These are phyloP conservation scores for Chrysina gloriosa DNA, from an alignment of 2,888 invertebrate genomes.

Conservation along the genomic window DNA sequence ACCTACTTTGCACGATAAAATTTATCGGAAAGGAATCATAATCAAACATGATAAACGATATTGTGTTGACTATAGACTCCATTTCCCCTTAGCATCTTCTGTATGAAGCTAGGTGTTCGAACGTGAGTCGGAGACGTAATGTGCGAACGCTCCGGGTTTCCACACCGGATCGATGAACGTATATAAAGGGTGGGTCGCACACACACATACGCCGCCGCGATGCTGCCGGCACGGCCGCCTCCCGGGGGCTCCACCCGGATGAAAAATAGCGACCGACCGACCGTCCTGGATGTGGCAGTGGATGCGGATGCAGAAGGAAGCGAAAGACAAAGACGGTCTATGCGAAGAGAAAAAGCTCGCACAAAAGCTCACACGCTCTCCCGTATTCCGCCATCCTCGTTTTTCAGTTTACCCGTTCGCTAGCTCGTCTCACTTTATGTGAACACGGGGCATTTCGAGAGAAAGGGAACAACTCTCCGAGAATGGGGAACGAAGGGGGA, in stretches of 20 bases:
- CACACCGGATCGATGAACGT: slow-evolving; percentile 36
- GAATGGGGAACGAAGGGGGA: slow-evolving; percentile 45
- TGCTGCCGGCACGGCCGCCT: slow-evolving; percentile 38
- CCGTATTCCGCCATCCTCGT: slow-evolving; percentile 51
- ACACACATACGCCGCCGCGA: slow-evolving; percentile 24
- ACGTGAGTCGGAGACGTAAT: slow-evolving; percentile 61
- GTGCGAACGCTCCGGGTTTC: slow-evolving; percentile 50
- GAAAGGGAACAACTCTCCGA: slow-evolving; percentile 30
- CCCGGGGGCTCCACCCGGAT: slow-evolving; percentile 63
- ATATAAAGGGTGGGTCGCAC: slow-evolving; percentile 53
- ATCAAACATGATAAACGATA: slow-evolving; percentile 33
- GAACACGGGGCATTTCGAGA: slow-evolving; percentile 51
- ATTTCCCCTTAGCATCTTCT: slow-evolving; percentile 12
- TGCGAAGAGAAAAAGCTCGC: slow-evolving; percentile 57
- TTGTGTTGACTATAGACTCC: slow-evolving; percentile 18
- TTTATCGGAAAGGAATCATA: slow-evolving; percentile 31
- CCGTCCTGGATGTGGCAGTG: slow-evolving; percentile 59
- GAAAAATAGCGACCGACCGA: slow-evolving; percentile 60
- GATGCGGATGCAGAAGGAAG: slow-evolving; percentile 45
- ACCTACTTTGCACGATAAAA: slow-evolving; percentile 10
- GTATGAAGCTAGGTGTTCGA: slow-evolving; percentile 57
- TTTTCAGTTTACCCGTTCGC: slow-evolving; percentile 46
- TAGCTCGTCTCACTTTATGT: slow-evolving; percentile 57
- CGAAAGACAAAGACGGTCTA: slow-evolving; percentile 36
- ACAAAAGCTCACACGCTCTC: slow-evolving; percentile 62